Percentiles rank a stretch among this genome's conserved stretches.
These are phyloP conservation scores for Alces alces DNA, from an alignment of 2,113 vertebrate genomes.

Conservation along the genomic window DNA sequence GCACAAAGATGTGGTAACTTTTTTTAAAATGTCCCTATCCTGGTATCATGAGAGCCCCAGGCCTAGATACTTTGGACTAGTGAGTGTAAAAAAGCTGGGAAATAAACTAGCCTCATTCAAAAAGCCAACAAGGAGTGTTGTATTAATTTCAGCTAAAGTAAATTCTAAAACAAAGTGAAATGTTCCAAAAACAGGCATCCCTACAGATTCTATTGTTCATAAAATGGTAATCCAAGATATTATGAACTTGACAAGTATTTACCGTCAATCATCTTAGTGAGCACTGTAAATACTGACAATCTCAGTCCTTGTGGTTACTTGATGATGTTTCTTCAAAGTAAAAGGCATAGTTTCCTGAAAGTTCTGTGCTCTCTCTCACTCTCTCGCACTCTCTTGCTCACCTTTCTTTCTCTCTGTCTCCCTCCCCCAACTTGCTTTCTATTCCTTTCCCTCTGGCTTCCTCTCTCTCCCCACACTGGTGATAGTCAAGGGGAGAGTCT, in stretches of 20 bases:
- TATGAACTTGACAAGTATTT: background rate
- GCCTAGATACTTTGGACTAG: background rate
- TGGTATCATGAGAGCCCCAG: background rate
- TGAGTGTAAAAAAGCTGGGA: slow-evolving; percentile 7
- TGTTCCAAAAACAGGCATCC: background rate
- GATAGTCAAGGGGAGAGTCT: background rate
- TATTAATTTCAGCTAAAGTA: background rate
- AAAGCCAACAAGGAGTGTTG: background rate
- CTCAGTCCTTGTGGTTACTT: background rate
- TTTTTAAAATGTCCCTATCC: background rate
- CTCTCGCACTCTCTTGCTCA: background rate
- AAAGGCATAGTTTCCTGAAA: background rate
- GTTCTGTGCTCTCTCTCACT: background rate
- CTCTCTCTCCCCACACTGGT: background rate
- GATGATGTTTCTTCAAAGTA: background rate
- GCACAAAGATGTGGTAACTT: background rate
- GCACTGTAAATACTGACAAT: background rate
- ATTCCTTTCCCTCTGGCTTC: background rate
- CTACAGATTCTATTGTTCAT: background rate
- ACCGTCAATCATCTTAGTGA: background rate
- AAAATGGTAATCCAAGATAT: background rate
- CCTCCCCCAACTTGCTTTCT: background rate
- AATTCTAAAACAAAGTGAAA: slow-evolving; percentile 19
- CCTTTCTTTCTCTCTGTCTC: background rate
- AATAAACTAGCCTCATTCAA: background rate